phyloP scores from a whole-genome alignment of 64 coral and sea anemone species.

The Porites australiensis region DNA sequence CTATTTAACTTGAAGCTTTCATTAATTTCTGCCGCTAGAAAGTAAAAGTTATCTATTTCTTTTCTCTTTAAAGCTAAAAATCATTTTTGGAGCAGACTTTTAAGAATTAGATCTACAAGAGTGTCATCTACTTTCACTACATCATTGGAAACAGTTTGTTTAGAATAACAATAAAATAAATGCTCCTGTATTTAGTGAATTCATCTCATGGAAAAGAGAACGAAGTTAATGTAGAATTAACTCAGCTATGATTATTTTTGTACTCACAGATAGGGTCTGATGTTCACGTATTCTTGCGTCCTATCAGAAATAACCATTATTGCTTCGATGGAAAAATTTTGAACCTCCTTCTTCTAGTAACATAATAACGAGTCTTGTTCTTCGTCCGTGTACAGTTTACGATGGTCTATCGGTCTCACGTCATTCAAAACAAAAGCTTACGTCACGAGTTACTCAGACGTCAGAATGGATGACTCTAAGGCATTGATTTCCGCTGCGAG shows the following conservation, averaged over 20 bases:
- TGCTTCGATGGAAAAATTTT: neutral
- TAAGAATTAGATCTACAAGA: too few relatives aligned
- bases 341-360: neutral
- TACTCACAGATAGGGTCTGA: slow-evolving; percentile 34
- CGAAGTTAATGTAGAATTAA: neutral
- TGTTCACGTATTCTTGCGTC: neutral
- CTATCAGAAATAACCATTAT: slow-evolving; percentile 5
- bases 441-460: neutral
- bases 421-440: slow-evolving; percentile 34
- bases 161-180: too few relatives aligned
- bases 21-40: too few relatives aligned
- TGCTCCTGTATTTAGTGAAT: too few relatives aligned
- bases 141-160: too few relatives aligned
- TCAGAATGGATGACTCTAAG: slow-evolving; percentile 20
- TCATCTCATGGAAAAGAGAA: too few relatives aligned
- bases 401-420: neutral
- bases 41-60: too few relatives aligned
- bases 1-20: too few relatives aligned
- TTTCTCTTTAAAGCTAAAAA: too few relatives aligned
- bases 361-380: neutral
- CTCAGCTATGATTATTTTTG: neutral
- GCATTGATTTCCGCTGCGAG: slow-evolving; percentile 10
- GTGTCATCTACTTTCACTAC: too few relatives aligned
- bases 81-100: too few relatives aligned
- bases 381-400: neutral